A percentile compares a stretch with the other conserved stretches of the same genome.
These are phyloP conservation scores for Zhengitettix transpicula DNA, from an alignment of 2,888 invertebrate species.

Conservation along the genomic window DNA sequence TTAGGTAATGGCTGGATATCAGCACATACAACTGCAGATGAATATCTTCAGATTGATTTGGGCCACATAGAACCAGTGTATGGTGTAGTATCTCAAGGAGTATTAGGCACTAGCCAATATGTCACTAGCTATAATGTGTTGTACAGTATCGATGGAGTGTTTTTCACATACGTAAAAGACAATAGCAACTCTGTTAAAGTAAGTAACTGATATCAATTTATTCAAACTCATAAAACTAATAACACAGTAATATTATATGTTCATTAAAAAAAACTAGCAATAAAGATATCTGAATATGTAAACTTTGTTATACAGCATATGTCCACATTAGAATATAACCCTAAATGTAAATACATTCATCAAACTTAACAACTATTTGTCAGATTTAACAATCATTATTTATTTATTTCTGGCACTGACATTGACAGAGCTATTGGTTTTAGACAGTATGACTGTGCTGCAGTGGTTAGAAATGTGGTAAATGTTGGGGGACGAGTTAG, in stretches of 20 bases:
- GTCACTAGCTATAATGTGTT: slow-evolving; percentile 58
- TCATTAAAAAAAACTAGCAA: no score
- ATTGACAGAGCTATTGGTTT: no score
- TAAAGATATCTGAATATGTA: no score
- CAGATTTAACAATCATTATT: no score
- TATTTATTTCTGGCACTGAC: no score
- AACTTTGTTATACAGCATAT: no score
- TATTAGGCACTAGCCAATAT: slow-evolving; percentile 47
- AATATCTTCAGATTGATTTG: slow-evolving; percentile 42
- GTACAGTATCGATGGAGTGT: slow-evolving; percentile 22
- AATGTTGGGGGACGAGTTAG: no score
- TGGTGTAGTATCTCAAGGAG: slow-evolving; percentile 57
- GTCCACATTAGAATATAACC: no score
- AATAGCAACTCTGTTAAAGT: slow-evolving; percentile 23
- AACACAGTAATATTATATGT: background rate
- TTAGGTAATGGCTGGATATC: slow-evolving; percentile 54
- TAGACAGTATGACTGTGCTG: no score
- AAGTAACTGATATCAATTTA: background rate
- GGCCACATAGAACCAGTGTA: slow-evolving; percentile 49
- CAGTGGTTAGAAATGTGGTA: no score
- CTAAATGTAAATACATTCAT: no score
- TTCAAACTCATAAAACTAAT: background rate
- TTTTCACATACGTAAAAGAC: slow-evolving; percentile 41
- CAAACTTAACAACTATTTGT: no score
- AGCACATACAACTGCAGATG: slow-evolving; percentile 34